Evolutionary conservation across 1,140 invertebrate species (phyloP).

Genomic region (Pteromalus puparum): DNA sequence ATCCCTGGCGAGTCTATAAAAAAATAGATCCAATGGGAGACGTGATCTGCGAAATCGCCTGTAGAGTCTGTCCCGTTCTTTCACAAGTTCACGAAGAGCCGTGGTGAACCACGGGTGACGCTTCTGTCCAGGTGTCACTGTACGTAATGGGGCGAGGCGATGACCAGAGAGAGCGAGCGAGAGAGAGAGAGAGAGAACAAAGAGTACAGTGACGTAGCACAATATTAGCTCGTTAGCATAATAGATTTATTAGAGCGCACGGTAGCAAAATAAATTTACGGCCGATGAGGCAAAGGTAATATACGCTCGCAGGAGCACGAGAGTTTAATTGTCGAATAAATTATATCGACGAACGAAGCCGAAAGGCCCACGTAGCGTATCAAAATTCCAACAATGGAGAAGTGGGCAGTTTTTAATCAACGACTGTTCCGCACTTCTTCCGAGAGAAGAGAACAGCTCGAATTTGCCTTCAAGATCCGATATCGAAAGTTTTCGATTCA

Average conservation of each 20-base stretch:
- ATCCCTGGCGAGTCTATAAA: too few relatives aligned
- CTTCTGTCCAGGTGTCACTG: too few relatives aligned
- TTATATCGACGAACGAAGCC: background rate
- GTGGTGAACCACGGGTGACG: too few relatives aligned
- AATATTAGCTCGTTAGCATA: background rate
- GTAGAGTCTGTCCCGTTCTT: too few relatives aligned
- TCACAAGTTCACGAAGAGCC: too few relatives aligned
- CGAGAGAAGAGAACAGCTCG: background rate
- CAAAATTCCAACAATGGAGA: background rate
- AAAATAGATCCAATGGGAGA: too few relatives aligned
- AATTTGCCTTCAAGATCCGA: background rate
- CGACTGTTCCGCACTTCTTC: background rate
- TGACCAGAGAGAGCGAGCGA: too few relatives aligned
- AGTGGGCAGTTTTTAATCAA: background rate
- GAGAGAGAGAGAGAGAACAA: too few relatives aligned
- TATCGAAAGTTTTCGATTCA: conserved; percentile 11
- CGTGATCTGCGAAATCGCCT: too few relatives aligned
- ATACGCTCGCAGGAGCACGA: too few relatives aligned
- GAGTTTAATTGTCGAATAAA: background rate
- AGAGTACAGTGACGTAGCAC: background rate
- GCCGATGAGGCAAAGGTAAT: background rate
- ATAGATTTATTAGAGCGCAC: background rate
- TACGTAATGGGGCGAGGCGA: too few relatives aligned
- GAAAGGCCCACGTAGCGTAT: background rate
- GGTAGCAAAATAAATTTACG: background rate